Evolutionary conservation across 2,888 invertebrate species (phyloP), one percentile per base, ranked within the genome.

Genomic region (Chrysolina haemoptera): DNA sequence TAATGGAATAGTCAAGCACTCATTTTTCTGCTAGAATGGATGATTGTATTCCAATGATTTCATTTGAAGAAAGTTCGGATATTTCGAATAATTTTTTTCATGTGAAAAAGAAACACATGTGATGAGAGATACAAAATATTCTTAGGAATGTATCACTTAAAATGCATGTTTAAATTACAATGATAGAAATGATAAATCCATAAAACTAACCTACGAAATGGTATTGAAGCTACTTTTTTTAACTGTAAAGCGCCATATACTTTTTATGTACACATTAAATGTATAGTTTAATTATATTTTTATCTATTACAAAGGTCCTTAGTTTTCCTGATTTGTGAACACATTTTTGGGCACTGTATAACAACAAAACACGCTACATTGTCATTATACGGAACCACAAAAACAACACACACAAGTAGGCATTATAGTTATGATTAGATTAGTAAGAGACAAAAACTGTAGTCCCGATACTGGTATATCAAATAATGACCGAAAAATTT

Each of bases 231-330:
- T 85, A 85, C 82, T 84, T 82, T 75, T 71, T 78, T 80, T 78
- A 80, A 80, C 78, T 80, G 79, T 83, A 81, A 85, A 85, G 84
- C 85, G 84, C 84, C 84, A 84, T 84, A 84, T 84, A 84, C 46
- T 67, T 81, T 81, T 82, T 85, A 85, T 85, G 82, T 85, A 85
- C 85, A 85, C 81, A 83, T 84, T 82, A 81, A 82, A 82, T 80
- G 79, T 84, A 80, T 80, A 78, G 72, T 79, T 77, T 81, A 81
- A 76, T 78, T 76, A 78, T 82, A 80, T 80, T 77, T 80, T 76
- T 78, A 79, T 79, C 67, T 67, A 67, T 78, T 78, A 76, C 77
- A 77, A 81, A 78, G 82, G 83, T 83, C 82, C 82, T 78, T 78
- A 74, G 79, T 79, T 81, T 79, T 81, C 82, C 81, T 82, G 82